phyloP scores from a whole-genome alignment of 92 coral and sea anemone species.

The Epizoanthus fatuus region DNA sequence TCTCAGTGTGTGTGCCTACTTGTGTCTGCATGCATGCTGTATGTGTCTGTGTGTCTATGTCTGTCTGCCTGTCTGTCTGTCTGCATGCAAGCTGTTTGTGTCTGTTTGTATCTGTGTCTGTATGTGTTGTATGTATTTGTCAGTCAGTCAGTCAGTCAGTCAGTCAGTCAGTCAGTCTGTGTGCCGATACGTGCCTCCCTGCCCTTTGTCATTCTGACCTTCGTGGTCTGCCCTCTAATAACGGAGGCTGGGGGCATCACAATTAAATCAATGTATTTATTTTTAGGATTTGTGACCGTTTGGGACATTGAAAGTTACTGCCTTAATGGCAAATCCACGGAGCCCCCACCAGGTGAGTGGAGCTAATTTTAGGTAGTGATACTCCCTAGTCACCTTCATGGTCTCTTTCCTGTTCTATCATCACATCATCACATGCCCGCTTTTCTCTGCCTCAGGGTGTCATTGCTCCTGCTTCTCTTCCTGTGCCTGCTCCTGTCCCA shows the following conservation, averaged over 20 bases:
- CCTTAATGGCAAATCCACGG: slow-evolving; percentile 57
- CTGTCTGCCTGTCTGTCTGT: neutral
- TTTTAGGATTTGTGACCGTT: slow-evolving; percentile 86
- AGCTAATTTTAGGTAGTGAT: neutral
- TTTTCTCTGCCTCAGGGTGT: neutral
- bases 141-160: too few relatives aligned
- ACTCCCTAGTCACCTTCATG: too few relatives aligned
- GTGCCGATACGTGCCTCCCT: too few relatives aligned
- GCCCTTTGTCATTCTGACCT: too few relatives aligned
- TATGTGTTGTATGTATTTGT: neutral
- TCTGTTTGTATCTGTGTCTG: neutral
- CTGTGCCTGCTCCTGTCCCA: too few relatives aligned
- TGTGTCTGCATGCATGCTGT: neutral
- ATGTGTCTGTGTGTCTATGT: neutral
- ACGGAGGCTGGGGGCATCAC: neutral
- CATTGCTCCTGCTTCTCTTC: neutral
- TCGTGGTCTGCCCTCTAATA: neutral
- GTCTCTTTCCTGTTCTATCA: too few relatives aligned
- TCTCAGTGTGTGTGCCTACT: neutral
- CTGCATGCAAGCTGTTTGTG: neutral
- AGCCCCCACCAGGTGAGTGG: slow-evolving; percentile 63
- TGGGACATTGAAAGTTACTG: slow-evolving; percentile 93
- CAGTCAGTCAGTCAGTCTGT: too few relatives aligned
- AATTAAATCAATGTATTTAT: neutral
- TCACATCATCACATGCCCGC: too few relatives aligned